Conservation (phyloP, 2,888 invertebrate species). For the Deroplatys truncata region DNA sequence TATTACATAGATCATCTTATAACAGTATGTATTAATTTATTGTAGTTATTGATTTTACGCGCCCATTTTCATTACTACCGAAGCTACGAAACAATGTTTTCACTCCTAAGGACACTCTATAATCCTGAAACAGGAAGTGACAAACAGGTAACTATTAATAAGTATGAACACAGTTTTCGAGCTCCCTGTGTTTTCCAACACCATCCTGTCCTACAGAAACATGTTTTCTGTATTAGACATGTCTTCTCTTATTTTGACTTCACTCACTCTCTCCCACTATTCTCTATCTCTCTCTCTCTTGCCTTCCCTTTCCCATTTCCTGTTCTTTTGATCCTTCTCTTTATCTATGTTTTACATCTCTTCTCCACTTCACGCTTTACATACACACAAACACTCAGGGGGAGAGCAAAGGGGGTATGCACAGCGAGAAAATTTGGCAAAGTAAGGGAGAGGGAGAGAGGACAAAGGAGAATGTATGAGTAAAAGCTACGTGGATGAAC, state of each 20-base stretch:
- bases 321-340: constrained; percentile 2
- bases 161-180: background rate
- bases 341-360: background rate
- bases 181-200: background rate
- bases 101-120: no score
- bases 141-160: background rate
- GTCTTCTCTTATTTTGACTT: constrained; percentile 8
- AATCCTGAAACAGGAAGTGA: no score
- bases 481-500: background rate
- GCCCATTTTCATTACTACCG: no score
- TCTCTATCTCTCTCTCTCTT: background rate
- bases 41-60: no score
- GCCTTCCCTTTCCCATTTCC: constrained; percentile 3
- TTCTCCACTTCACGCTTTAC: background rate
- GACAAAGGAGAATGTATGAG: background rate
- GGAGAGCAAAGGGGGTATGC: background rate
- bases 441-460: background rate
- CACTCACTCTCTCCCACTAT: background rate
- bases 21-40: no score
- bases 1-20: no score
- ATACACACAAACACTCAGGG: background rate
- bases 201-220: background rate
- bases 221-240: constrained; percentile 18
- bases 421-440: background rate
- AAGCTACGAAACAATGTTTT: no score